Conservation (phyloP, 2,888 invertebrate species). For the Leptopilina myrica region DNA sequence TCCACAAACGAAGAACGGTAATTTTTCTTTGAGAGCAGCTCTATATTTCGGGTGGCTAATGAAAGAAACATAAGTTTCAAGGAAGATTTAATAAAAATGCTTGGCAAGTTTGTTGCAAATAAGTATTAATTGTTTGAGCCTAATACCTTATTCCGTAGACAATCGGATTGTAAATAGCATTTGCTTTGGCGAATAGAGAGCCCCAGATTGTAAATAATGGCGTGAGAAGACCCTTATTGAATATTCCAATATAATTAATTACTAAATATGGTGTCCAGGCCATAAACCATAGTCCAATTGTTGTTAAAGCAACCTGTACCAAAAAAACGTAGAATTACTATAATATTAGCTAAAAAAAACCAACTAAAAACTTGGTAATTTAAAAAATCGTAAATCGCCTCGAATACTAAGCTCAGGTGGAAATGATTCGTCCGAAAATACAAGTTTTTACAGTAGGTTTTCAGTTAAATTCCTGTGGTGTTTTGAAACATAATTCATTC, state of each 20-base stretch:
- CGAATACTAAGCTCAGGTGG: too few species aligned
- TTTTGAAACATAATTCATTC: too few species aligned
- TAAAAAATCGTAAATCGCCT: too few species aligned
- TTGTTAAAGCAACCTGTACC: slow-evolving; percentile 80
- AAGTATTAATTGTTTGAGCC: too few species aligned
- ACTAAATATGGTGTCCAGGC: slow-evolving; percentile 85
- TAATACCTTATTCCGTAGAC: slow-evolving; percentile 81
- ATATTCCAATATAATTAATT: slow-evolving; percentile 89
- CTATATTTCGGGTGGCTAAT: slow-evolving; percentile 88
- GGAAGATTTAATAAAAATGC: too few species aligned
- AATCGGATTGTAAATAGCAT: slow-evolving; percentile 78
- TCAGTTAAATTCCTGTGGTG: too few species aligned
- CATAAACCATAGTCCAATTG: slow-evolving; percentile 82
- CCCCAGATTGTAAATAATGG: slow-evolving; percentile 93
- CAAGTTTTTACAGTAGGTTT: too few species aligned
- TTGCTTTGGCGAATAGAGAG: slow-evolving; percentile 87
- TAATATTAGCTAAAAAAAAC: too few species aligned
- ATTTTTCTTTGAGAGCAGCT: slow-evolving; percentile 85
- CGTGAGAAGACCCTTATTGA: slow-evolving; percentile 84
- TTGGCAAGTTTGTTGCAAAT: too few species aligned
- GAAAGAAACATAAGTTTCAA: slow-evolving; percentile 55
- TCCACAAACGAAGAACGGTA: slow-evolving; percentile 86
- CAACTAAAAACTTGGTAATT: too few species aligned
- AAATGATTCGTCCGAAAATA: too few species aligned
- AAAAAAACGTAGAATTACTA: not conserved